phyloP scores from a whole-genome alignment of 2,888 invertebrate species.

The Tetragonula carbonaria region DNA sequence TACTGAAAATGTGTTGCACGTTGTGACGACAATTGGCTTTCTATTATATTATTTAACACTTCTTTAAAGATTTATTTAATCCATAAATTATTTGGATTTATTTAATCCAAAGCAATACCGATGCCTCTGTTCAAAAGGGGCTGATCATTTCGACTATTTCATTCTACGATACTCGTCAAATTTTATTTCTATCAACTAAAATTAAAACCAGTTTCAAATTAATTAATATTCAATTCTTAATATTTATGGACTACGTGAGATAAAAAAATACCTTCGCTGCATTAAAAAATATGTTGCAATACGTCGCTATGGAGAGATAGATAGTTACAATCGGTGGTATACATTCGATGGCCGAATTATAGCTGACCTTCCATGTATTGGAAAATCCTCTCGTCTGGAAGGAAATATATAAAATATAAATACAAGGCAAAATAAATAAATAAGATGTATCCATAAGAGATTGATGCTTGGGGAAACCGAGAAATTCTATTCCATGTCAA shows the following conservation, averaged over 20 bases:
- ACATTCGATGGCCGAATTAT: not conserved
- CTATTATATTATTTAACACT: no score
- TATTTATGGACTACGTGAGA: not conserved
- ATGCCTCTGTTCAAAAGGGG: not conserved
- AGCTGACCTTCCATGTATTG: not conserved
- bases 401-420: not conserved
- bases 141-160: not conserved
- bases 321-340: not conserved
- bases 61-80: no score
- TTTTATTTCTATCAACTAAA: not conserved
- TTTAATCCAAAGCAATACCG: not conserved
- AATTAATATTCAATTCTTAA: not conserved
- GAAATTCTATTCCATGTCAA: conserved; percentile 16
- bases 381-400: conserved; percentile 9
- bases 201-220: no score
- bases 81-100: not conserved
- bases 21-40: not conserved
- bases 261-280: not conserved
- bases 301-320: not conserved
- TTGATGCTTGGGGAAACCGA: not conserved
- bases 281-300: not conserved
- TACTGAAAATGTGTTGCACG: not conserved
- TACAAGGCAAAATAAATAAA: not conserved
- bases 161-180: not conserved
- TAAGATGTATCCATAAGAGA: not conserved